Base-by-base conservation (phyloP, 1,140 invertebrate species). In the Zaprionus lachaisei region DNA sequence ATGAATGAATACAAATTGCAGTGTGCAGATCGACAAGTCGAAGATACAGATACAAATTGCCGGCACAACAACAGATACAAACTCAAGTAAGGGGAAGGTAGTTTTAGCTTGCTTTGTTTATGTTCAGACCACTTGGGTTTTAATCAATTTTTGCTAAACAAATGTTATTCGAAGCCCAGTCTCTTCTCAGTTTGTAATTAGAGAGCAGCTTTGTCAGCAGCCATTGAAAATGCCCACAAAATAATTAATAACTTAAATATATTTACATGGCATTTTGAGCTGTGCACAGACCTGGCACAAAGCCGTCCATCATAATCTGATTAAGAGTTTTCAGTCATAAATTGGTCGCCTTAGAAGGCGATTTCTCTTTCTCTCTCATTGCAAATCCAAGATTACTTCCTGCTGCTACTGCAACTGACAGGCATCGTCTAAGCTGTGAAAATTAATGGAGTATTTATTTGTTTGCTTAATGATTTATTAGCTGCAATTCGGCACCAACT, bases 361-460 rank as follows among this genome's bases (percentile, higher is more conserved):
- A 83, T 80, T 73, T 63, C 70, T 41, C 38, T 41, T 12, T 47
- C 41, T 17, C 14, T n/a, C 2, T 22, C 9, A n/a, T 41, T 38
- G 56, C 26, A 31, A 54, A 44, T 31, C 57, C 26, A 11, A 51
- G 57, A 63, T 63, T 63, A 63, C 58, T 70, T 60, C 28, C 56
- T 57, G 22, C n/a, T 37, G 14, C 24, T 34, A 7, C 31, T 34
- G 24, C 47, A 55, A 31, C 47, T 51, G 47, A 37, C 34, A 31
- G 64, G 24, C 12, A 24, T 49, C 57, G n/a, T 62, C 64, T 80
- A 83, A 89, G 84, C 81, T 90, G 85, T 81, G 81, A 90, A 89
- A 85, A 77, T 90, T 84, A 90, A 89, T 89, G 81, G 79, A 74
- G 75, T 90, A 89, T 90, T 89, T 90, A 89, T 89, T 89, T 90